phyloP scores from a whole-genome alignment of 2,888 invertebrate genomes.

The Emesis furor region DNA sequence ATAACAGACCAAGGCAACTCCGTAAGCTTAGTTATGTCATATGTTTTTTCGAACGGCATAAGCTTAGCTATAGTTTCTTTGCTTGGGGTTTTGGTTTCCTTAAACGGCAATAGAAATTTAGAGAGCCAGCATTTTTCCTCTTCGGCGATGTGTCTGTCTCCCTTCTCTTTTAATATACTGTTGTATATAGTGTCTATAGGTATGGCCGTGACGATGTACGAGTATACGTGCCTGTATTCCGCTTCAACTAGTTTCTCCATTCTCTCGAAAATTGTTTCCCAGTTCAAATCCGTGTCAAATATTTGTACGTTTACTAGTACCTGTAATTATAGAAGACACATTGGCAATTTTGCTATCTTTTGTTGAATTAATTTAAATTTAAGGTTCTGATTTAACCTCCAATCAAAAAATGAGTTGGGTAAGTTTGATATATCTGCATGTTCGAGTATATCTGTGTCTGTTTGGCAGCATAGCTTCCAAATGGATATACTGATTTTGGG shows the following conservation, averaged over 20 bases:
- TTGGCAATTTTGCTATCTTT: no score
- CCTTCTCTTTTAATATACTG: conserved; percentile 79
- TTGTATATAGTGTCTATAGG: conserved; percentile 87
- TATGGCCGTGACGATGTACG: conserved; percentile 84
- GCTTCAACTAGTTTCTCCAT: conserved; percentile 81
- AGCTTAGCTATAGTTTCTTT: conserved; percentile 73
- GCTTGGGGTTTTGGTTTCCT: conserved; percentile 75
- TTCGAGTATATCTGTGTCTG: no score
- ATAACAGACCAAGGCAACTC: conserved; percentile 88
- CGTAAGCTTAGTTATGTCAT: conserved; percentile 81
- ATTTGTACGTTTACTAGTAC: conserved; percentile 87
- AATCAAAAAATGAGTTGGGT: no score
- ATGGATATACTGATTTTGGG: no score
- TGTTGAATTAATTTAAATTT: no score
- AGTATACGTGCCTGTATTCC: conserved; percentile 81
- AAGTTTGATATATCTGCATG: no score
- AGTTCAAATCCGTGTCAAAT: conserved; percentile 80
- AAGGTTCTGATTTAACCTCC: no score
- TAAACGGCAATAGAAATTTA: conserved; percentile 70
- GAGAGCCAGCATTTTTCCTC: conserved; percentile 75
- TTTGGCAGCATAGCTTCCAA: no score
- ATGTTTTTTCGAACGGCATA: conserved; percentile 80
- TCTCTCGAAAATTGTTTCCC: conserved; percentile 81
- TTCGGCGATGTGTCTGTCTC: conserved; percentile 69
- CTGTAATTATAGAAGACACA: conserved; percentile 73